Evolutionary conservation across 2,888 invertebrate species (phyloP).

Genomic region (Oxytorus armatus): DNA sequence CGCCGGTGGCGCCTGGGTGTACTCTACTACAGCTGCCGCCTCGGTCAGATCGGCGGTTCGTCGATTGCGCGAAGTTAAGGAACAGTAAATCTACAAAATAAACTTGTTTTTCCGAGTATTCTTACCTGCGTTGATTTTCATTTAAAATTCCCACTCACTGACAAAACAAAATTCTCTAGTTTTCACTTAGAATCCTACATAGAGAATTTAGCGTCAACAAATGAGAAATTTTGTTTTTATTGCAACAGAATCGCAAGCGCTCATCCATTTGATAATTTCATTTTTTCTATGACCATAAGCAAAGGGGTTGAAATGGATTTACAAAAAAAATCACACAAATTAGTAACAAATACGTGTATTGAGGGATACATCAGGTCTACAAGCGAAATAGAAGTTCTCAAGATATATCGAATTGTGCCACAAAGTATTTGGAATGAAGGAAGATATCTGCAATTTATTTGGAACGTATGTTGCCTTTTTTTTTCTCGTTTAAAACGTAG

Average conservation of each 20-base stretch:
- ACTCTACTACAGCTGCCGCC: slow-evolving; percentile 98
- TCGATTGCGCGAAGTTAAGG: slow-evolving; percentile 96
- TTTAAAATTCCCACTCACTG: slow-evolving; percentile 10
- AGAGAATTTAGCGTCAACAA: too few relatives aligned
- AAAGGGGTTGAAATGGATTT: not conserved
- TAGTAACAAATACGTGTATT: slow-evolving; percentile 73
- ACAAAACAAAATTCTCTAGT: not conserved
- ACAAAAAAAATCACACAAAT: slow-evolving; percentile 25
- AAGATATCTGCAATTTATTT: slow-evolving; percentile 66
- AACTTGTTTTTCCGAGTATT: slow-evolving; percentile 67
- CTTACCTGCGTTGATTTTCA: slow-evolving; percentile 64
- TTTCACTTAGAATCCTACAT: too few relatives aligned
- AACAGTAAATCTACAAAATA: slow-evolving; percentile 86
- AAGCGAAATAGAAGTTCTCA: slow-evolving; percentile 69
- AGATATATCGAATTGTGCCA: slow-evolving; percentile 58
- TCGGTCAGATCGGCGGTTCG: slow-evolving; percentile 98
- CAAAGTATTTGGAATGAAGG: slow-evolving; percentile 68
- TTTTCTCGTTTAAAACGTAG: slow-evolving; percentile 13
- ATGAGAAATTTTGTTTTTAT: too few relatives aligned
- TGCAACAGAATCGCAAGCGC: too few relatives aligned
- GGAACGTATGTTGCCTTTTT: slow-evolving; percentile 59
- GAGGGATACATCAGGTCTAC: slow-evolving; percentile 69
- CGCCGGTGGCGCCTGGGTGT: slow-evolving; percentile 99
- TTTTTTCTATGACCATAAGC: slow-evolving; percentile 2
- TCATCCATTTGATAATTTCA: too few relatives aligned